Conservation (phyloP, 2,113 vertebrate species). For the Todiramphus saurophagus region DNA sequence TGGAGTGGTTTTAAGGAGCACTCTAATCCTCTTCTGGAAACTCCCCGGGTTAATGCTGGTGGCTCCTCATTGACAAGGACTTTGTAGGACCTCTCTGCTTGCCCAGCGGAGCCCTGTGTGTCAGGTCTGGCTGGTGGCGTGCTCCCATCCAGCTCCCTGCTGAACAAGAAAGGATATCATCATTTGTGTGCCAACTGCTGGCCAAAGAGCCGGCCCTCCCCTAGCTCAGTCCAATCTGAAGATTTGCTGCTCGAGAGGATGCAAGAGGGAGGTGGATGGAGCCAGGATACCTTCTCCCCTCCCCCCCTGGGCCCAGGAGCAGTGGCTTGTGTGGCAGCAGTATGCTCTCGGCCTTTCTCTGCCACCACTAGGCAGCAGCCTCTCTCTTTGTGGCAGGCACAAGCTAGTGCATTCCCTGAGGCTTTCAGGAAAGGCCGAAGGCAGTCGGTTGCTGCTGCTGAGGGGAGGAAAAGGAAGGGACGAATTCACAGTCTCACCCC, state of each 20-base stretch:
- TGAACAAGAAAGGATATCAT: background rate
- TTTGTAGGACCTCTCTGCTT: background rate
- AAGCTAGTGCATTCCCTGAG: background rate
- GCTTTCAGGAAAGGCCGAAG: background rate
- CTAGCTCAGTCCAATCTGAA: background rate
- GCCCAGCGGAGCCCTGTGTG: background rate
- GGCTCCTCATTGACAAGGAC: background rate
- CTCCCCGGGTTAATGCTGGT: background rate
- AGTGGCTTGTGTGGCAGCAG: background rate
- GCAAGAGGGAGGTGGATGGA: background rate
- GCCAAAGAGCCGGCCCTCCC: background rate
- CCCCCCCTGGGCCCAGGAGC: background rate
- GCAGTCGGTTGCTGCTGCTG: background rate
- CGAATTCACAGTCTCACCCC: background rate
- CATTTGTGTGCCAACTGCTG: background rate
- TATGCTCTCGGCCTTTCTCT: rapidly evolving
- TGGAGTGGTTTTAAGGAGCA: background rate
- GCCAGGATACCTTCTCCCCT: background rate
- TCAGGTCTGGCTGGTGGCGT: background rate
- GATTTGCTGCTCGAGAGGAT: background rate
- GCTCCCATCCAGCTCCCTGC: background rate
- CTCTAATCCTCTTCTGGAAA: background rate
- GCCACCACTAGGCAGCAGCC: conserved; percentile 52
- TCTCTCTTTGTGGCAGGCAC: background rate
- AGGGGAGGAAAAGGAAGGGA: background rate